Evolutionary conservation across 2,888 invertebrate species (phyloP).

Genomic region (Cheilosia vernalis): DNA sequence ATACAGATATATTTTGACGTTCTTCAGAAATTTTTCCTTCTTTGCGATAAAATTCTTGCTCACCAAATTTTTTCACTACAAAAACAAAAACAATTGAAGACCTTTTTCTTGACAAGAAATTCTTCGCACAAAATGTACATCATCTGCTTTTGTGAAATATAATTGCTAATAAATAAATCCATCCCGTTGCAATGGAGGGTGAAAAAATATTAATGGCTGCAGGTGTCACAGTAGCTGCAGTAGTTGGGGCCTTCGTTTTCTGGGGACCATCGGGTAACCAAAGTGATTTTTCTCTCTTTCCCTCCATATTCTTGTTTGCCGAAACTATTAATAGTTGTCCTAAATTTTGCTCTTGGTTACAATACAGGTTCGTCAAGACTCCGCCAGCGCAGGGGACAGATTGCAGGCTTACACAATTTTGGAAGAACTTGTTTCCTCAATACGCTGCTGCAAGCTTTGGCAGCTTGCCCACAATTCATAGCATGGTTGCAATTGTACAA

Average conservation of each 20-base stretch:
- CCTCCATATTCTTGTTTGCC: slow-evolving; percentile 1
- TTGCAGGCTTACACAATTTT: slow-evolving; percentile 94
- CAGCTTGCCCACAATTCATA: slow-evolving; percentile 93
- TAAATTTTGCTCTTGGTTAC: slow-evolving; percentile 38
- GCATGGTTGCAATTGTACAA: slow-evolving; percentile 89
- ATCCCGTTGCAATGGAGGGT: slow-evolving; percentile 83
- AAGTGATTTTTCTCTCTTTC: slow-evolving; percentile 37
- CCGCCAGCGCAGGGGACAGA: slow-evolving; percentile 88
- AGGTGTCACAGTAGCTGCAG: slow-evolving; percentile 90
- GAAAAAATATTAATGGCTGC: slow-evolving; percentile 91
- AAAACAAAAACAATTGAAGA: slow-evolving; percentile 48
- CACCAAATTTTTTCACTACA: slow-evolving; percentile 46
- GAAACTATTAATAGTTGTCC: slow-evolving; percentile 52
- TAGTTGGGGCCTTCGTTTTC: slow-evolving; percentile 92
- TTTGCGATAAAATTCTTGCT: slow-evolving; percentile 43
- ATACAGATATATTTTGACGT: slow-evolving; percentile 64
- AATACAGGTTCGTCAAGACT: slow-evolving; percentile 83
- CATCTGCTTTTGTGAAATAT: slow-evolving; percentile 6
- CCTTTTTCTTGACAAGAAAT: slow-evolving; percentile 16
- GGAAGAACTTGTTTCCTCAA: slow-evolving; percentile 97
- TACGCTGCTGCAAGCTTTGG: slow-evolving; percentile 94
- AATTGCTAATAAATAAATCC: slow-evolving; percentile 39
- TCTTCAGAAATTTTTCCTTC: slow-evolving; percentile 41
- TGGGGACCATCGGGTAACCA: slow-evolving; percentile 86
- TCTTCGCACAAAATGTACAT: slow-evolving; percentile 57